Conservation (phyloP, 2,797 vertebrate genomes). For the Notamacropus eugenii region DNA sequence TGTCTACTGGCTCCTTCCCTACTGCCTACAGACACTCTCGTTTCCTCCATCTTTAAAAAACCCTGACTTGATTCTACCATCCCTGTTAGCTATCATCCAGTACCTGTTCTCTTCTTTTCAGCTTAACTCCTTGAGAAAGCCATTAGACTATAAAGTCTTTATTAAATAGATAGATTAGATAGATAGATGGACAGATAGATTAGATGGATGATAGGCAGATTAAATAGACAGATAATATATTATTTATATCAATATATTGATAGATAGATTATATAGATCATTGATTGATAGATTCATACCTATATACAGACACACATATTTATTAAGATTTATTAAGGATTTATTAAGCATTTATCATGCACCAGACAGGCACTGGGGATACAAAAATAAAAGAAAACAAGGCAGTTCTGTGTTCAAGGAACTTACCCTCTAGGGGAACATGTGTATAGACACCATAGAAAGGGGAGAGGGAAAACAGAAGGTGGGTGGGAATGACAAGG, state of each 20-base stretch:
- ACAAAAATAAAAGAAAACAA: neutral
- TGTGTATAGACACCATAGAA: neutral
- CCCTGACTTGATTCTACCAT: too few relatives aligned
- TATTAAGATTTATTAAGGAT: too few relatives aligned
- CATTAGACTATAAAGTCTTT: too few relatives aligned
- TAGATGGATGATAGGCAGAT: neutral
- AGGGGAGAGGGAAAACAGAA: neutral
- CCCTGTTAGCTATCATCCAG: too few relatives aligned
- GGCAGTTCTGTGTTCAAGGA: neutral
- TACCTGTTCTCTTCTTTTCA: too few relatives aligned
- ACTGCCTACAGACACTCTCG: too few relatives aligned
- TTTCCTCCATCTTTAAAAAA: too few relatives aligned
- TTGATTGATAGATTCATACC: neutral
- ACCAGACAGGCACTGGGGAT: neutral
- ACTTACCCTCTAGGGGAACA: neutral
- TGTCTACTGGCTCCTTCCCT: too few relatives aligned
- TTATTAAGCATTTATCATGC: neutral
- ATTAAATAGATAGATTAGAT: too few relatives aligned
- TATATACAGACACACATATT: neutral
- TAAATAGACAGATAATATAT: neutral
- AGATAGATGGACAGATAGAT: too few relatives aligned
- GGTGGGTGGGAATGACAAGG: neutral
- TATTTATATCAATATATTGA: too few relatives aligned
- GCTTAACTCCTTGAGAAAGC: too few relatives aligned
- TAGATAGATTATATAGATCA: neutral